Percentiles rank a stretch among this genome's conserved stretches.
Conservation (phyloP, 53 echinoderm and acorn worm species). For the Zoroaster sp. region DNA sequence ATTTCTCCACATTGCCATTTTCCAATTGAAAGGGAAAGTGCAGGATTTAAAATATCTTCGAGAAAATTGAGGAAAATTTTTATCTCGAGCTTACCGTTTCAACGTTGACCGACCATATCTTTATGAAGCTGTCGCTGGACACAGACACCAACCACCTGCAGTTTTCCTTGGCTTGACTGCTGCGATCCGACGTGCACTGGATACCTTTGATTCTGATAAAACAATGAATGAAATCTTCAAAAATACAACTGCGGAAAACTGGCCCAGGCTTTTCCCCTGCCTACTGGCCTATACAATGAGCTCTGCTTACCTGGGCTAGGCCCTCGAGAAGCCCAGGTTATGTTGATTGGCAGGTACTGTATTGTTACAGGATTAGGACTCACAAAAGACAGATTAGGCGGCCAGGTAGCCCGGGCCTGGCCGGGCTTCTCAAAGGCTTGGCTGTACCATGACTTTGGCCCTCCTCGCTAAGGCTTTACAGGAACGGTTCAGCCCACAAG, state of each 20-base stretch:
- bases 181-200: conserved; percentile 40
- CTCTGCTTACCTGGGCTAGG: neutral
- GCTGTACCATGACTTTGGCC: neutral
- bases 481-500: no score
- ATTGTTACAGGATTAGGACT: neutral
- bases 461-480: no score
- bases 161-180: conserved; percentile 9
- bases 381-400: no score
- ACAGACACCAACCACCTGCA: conserved; percentile 77
- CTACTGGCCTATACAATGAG: neutral
- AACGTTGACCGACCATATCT: conserved; percentile 75
- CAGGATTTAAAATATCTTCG: no score
- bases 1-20: neutral
- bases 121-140: conserved; percentile 89
- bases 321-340: neutral
- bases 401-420: no score
- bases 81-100: conserved; percentile 72
- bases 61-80: neutral
- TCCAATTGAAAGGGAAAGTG: neutral
- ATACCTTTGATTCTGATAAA: conserved; percentile 79
- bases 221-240: neutral
- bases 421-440: no score
- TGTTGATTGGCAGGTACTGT: neutral
- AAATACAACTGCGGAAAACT: neutral
- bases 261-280: no score